Base-by-base conservation (phyloP, 2,888 invertebrate genomes). In the Morpho helenor region DNA sequence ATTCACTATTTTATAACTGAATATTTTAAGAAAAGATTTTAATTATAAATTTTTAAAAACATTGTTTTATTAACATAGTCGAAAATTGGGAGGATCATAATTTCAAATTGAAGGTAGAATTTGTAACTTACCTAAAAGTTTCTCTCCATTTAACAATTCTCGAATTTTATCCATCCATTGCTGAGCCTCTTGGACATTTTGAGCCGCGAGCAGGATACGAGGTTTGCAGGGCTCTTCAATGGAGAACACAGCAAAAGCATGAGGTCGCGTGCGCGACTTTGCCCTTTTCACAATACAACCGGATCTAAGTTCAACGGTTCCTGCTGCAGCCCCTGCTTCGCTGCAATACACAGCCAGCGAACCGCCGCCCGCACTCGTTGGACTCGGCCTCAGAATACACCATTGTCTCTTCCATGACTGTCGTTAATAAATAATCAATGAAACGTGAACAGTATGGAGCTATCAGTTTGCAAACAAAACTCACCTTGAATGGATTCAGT, bases 231-330 rank as follows among this genome's bases (percentile, higher is more conserved):
- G 92, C 53, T 91, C 87, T 9, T 87, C 90, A 0, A 86, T 73
- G 7, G 92, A 87, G 71, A 94, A 94, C 61, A 95, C 92, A 3
- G 94, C 94, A 72, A 95, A 95, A 8, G 94, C 94, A 72, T 93
- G 93, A 42, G 92, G 92, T 66, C 94, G 93, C 3, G 94, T 92
- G 68, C 93, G 92, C 10, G 94, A 94, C 70, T 93, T 93, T 4
- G 94, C 93, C 58, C 94, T 84, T 61, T 93, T 92, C 40, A 94
- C 87, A 39, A 92, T 82, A 52, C 93, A 92, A 49, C 92, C 92
- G 16, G 90, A 75, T 0, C 94, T 93, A 59, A 94, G 80, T 49
- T 91, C 85, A 54, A 93, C 82, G 46, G 89, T 84, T 39, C 89
- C 89, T 52, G 86, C 89, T 7, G 86, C 73, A 46, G 86, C 80